Evolutionary conservation across 2,888 invertebrate genomes (phyloP).

Genomic region (Apotomis turbidana): DNA sequence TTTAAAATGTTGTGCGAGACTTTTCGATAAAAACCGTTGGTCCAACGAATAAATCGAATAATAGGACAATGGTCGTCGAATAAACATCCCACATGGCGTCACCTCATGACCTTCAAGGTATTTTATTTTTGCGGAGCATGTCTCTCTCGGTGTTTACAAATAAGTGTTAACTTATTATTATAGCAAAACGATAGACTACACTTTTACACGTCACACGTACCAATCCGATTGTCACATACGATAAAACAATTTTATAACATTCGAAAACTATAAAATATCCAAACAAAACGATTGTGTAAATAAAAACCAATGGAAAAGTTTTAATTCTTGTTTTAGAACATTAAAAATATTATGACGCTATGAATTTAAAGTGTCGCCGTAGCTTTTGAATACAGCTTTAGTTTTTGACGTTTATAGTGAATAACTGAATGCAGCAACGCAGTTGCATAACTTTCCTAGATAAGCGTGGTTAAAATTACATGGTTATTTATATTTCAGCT

Average conservation of each 20-base stretch:
- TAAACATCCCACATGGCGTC: too few relatives aligned
- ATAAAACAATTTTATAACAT: conserved; percentile 62
- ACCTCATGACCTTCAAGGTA: too few relatives aligned
- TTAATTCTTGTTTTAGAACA: conserved; percentile 63
- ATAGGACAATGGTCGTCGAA: too few relatives aligned
- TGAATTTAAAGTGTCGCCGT: conserved; percentile 75
- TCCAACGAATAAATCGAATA: too few relatives aligned
- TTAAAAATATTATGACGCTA: conserved; percentile 75
- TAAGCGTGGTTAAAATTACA: background rate
- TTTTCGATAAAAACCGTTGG: too few relatives aligned
- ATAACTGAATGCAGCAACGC: conserved; percentile 33
- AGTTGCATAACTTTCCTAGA: conserved; percentile 6
- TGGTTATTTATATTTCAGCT: background rate
- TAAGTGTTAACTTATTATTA: too few relatives aligned
- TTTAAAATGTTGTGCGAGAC: too few relatives aligned
- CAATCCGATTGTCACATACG: conserved; percentile 22
- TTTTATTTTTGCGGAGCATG: too few relatives aligned
- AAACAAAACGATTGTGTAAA: conserved; percentile 73
- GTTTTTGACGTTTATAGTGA: conserved; percentile 72
- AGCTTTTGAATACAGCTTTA: conserved; percentile 65
- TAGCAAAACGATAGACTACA: background rate
- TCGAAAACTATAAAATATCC: conserved; percentile 69
- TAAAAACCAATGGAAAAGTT: conserved; percentile 70
- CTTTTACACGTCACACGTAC: conserved; percentile 39
- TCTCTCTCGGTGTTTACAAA: too few relatives aligned